These are phyloP conservation scores for Bucco capensis DNA, from an alignment of 2,113 vertebrate species.

Conservation along the genomic window DNA sequence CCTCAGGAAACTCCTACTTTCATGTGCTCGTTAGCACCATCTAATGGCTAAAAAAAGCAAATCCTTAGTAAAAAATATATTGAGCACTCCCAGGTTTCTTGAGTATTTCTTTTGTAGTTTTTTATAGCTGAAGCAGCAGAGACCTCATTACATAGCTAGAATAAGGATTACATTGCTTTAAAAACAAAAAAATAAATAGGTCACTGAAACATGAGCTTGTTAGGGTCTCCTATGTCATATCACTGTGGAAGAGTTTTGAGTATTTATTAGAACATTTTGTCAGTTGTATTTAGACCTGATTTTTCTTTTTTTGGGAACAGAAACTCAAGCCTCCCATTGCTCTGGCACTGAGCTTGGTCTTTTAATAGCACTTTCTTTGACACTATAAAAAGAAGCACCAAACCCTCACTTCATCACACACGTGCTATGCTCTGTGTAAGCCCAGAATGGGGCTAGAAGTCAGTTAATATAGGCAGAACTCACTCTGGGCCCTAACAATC, in stretches of 20 bases:
- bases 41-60: conserved; percentile 25
- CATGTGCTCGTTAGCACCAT: conserved; percentile 22
- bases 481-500: neutral
- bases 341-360: neutral
- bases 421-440: neutral
- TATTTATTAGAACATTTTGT: neutral
- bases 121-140: neutral
- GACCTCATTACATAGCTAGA: neutral
- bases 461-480: neutral
- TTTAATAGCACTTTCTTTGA: neutral
- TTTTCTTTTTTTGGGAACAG: neutral
- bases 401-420: neutral
- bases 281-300: neutral
- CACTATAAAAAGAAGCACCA: neutral
- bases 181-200: neutral
- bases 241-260: neutral
- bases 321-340: neutral
- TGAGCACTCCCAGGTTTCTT: neutral
- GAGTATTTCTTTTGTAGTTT: neutral
- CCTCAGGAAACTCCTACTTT: neutral
- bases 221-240: neutral
- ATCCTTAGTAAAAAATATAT: neutral
- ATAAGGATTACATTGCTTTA: neutral
- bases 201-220: neutral
- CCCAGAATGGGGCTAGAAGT: neutral